Evolutionary conservation across 2,888 invertebrate species (phyloP).

Genomic region (Archaeoteleia sp.): DNA sequence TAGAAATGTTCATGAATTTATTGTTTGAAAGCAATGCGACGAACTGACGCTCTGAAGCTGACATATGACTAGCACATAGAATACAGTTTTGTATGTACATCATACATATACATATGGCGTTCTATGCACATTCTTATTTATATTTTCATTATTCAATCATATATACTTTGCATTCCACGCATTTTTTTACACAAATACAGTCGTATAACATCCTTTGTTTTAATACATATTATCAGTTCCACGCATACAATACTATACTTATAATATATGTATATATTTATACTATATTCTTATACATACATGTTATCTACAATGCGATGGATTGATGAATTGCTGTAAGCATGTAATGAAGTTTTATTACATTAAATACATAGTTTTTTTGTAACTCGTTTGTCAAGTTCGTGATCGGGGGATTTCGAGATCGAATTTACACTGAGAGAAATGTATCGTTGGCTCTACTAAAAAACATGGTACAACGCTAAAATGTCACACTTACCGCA

Average conservation of each 20-base stretch:
- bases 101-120: constrained; percentile 39
- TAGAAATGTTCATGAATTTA: constrained; percentile 33
- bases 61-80: constrained; percentile 47
- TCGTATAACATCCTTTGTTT: constrained; percentile 11
- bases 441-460: no score
- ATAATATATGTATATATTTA: constrained; percentile 22
- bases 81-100: constrained; percentile 44
- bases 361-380: constrained; percentile 38
- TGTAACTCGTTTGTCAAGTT: constrained; percentile 23
- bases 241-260: constrained; percentile 15
- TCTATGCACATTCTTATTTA: constrained; percentile 31
- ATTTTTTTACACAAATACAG: constrained; percentile 43
- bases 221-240: constrained; percentile 24
- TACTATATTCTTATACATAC: constrained; percentile 10
- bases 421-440: constrained; percentile 22
- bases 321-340: constrained; percentile 23
- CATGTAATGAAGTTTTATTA: constrained; percentile 35
- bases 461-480: no score
- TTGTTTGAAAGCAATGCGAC: constrained; percentile 46
- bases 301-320: constrained; percentile 49
- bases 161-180: constrained; percentile 24
- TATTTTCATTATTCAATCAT: constrained; percentile 21
- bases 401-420: constrained; percentile 22
- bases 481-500: no score
- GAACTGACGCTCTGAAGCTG: constrained; percentile 41